Percentiles rank a stretch among this genome's conserved stretches.
These are phyloP conservation scores for Onychomys torridus DNA, from an alignment of 2,797 vertebrate genomes.

Conservation along the genomic window DNA sequence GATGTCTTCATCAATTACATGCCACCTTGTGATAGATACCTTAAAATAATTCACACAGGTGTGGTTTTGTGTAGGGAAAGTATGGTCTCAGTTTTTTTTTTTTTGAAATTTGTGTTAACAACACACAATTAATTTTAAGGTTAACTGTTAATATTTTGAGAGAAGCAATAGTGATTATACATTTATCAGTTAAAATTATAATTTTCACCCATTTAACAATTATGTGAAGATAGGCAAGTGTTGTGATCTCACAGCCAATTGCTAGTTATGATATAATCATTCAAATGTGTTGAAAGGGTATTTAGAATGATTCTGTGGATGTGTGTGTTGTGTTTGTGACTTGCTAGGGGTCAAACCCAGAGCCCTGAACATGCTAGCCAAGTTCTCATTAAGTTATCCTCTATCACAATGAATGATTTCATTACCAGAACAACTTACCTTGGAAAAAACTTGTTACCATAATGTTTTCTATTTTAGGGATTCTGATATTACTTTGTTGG, in stretches of 20 bases:
- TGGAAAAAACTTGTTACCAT: constrained; percentile 3
- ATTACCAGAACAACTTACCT: neutral
- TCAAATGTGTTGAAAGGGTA: neutral
- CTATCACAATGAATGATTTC: neutral
- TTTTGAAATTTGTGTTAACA: neutral
- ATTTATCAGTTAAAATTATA: constrained; percentile 39
- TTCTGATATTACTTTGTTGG: constrained; percentile 19
- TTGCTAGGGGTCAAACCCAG: neutral
- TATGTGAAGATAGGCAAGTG: neutral
- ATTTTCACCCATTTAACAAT: constrained; percentile 24
- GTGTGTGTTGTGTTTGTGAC: neutral
- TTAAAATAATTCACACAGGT: neutral
- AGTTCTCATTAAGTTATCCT: neutral
- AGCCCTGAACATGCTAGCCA: neutral
- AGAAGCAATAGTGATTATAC: neutral
- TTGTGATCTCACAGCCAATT: neutral
- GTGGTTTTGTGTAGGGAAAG: neutral
- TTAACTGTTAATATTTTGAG: constrained; percentile 40
- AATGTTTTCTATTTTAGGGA: neutral
- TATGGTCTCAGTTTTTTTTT: neutral
- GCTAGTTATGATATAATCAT: neutral
- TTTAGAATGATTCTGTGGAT: neutral
- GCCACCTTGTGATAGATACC: neutral
- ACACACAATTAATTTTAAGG: constrained; percentile 16
- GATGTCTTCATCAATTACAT: neutral